Conservation (phyloP, 2,888 invertebrate genomes). For the Psylliodes chrysocephalus region DNA sequence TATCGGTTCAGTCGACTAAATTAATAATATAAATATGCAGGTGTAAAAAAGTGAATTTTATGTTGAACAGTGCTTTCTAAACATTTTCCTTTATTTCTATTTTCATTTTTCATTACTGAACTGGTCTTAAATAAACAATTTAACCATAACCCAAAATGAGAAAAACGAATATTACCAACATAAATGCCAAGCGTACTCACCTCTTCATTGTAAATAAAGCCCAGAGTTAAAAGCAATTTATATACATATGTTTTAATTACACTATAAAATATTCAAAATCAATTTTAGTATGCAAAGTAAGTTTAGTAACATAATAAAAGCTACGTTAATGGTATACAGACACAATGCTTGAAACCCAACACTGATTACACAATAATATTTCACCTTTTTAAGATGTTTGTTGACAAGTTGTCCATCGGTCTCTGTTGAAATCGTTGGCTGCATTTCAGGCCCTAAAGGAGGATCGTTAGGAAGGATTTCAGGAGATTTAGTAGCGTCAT, state of each 20-base stretch:
- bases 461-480: constrained; percentile 44
- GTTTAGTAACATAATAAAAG: constrained; percentile 43
- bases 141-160: not conserved
- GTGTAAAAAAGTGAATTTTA: no score
- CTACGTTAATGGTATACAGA: constrained; percentile 54
- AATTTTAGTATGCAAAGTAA: constrained; percentile 40
- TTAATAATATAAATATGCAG: no score
- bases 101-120: no score
- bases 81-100: no score
- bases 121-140: no score
- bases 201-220: constrained; percentile 25
- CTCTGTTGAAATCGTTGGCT: constrained; percentile 47
- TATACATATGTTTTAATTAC: constrained; percentile 28
- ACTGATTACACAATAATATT: constrained; percentile 60
- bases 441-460: constrained; percentile 57
- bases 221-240: constrained; percentile 31
- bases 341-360: constrained; percentile 55
- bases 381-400: constrained; percentile 61
- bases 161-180: not conserved
- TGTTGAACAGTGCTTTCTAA: no score
- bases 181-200: not conserved
- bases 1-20: no score
- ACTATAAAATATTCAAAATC: constrained; percentile 35
- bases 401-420: constrained; percentile 62
- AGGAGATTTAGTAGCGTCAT: constrained; percentile 48